Percentiles rank a stretch among this genome's conserved stretches.
Evolutionary conservation across 2,113 vertebrate species (phyloP).

Genomic region (Rhodinocichla rosea): DNA sequence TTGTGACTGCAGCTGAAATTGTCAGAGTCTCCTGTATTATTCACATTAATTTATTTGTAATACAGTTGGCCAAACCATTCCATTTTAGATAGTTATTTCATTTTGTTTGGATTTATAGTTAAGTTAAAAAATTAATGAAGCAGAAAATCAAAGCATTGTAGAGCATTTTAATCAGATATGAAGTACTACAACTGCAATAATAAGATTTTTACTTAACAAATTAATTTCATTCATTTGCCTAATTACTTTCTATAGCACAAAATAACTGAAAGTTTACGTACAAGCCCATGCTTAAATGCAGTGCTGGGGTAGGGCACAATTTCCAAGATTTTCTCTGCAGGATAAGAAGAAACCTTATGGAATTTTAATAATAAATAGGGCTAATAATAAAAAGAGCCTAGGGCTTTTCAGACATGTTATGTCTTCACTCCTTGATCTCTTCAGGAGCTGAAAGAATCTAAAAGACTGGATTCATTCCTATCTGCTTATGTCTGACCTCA

Average conservation of each 20-base stretch:
- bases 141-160: conserved; percentile 6
- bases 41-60: background rate
- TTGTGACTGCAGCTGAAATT: background rate
- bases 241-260: background rate
- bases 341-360: background rate
- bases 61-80: background rate
- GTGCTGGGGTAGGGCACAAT: background rate
- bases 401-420: background rate
- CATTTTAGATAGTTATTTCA: background rate
- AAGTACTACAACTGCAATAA: background rate
- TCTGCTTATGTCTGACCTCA: background rate
- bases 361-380: background rate
- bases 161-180: background rate
- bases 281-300: background rate
- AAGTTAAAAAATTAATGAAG: conserved; percentile 30
- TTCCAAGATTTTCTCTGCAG: background rate
- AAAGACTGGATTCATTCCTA: background rate
- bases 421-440: background rate
- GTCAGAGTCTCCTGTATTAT: background rate
- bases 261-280: background rate
- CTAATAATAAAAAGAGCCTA: background rate
- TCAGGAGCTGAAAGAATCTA: background rate
- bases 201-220: background rate
- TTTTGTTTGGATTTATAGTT: conserved; percentile 19
- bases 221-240: background rate